Base-by-base conservation (phyloP, 2,113 vertebrate genomes). In the Crotalus viridis region DNA sequence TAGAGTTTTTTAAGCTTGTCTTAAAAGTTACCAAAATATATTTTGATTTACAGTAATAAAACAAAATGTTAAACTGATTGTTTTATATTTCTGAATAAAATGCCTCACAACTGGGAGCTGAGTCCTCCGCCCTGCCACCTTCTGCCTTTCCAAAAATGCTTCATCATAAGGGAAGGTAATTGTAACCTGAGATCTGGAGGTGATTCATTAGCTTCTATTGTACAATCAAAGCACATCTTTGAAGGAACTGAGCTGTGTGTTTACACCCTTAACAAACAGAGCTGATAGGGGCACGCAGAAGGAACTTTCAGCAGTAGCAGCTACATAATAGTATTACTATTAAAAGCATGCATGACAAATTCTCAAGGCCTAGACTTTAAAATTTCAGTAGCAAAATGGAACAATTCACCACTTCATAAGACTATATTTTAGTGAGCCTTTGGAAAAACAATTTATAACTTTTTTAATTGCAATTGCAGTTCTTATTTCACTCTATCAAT, bases 41-140 rank as follows among this genome's bases (percentile, higher is more conserved):
- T 94, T 95, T 54, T 91, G 17, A 94, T 94, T 94, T 95, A 74
- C 89, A 85, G 10, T 59, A 61, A 90, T 88, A 94, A 96, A 93
- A 10, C 74, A 87, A 17, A 87, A 15, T 19, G 93, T 90, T 95
- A 95, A 52, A 96, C 90, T 24, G 81, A 95, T 94, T 87, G 93
- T 94, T 97, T 96, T 90, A 87, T 95, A 92, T 55, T 19, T 9
- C 85, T 95, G 94, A 96, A 96, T 95, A 96, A 33, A 81, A 94
- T 87, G 93, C 51, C 94, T 96, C 74, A 90, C 24, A 54, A 51
- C 7, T 64, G 17, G 7, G 33, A 81, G 74, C 52, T 94, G 91
- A 26, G 93, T 91, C 93, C 59, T 89, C 91, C 93, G 0, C 74
- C 33, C 69, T 39, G 33, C 69, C 69, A 39, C 15, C 6, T 90